Base-by-base conservation (phyloP, 1,140 invertebrate species). In the Drosophila asahinai region DNA sequence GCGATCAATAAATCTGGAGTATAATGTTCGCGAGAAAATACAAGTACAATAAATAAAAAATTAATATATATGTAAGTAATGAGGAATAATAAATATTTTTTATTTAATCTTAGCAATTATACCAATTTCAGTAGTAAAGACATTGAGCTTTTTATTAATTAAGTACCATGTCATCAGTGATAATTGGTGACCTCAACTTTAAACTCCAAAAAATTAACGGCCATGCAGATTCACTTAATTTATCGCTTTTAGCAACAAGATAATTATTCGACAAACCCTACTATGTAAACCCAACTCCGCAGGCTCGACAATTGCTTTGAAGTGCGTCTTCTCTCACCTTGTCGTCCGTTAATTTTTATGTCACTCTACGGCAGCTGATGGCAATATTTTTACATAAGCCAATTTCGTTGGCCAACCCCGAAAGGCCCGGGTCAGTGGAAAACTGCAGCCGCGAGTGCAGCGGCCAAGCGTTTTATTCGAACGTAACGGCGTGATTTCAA, bases 401-500 rank as follows among this genome's bases (percentile, higher is more conserved):
- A 78, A 60, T 73, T 71, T 40, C 43, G 45, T 72, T 73, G 68
- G n/a, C 43, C 51, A 71, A 42, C 40, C 19, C n/a, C 43, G 38
- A 33, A 47, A 33, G 60, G 30, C 45, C 12, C 42, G 66, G 49
- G 75, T 58, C 63, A 54, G 58, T 61, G 49, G 55, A 65, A 81
- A 87, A 87, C 52, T 87, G 84, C 84, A 89, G 54, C 47, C 17
- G 45, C 48, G 52, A 64, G 25, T 90, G 86, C 86, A 89, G 48
- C 60, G 27, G 55, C 54, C 30, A 43, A 55, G 72, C 49, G 64
- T 68, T 89, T 71, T 77, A 80, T 74, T 71, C 62, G 64, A 78
- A 83, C 80, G 77, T 89, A 83, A 83, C 76, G 80, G 51, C 61
- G 30, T 71, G 71, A 80, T 86, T 76, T 86, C 71, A 76, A 80